phyloP scores from a whole-genome alignment of 1,140 invertebrate species.

The Periplaneta americana region DNA sequence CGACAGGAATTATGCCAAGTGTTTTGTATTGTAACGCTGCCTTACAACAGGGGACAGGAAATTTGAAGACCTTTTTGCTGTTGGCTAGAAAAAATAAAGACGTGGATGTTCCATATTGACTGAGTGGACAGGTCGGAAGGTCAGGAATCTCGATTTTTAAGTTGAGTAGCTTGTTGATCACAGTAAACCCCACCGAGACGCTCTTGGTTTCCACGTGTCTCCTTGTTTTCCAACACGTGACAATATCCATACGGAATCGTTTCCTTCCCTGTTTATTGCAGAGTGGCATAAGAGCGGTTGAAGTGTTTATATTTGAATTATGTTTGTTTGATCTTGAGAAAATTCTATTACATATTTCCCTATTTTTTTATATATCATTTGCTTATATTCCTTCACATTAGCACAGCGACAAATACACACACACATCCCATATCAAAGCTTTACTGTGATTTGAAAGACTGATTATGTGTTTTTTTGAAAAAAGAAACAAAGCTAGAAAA shows the following conservation, averaged over 20 bases:
- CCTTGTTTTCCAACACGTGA: neutral
- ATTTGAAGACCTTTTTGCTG: constrained; percentile 19
- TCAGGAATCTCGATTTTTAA: neutral
- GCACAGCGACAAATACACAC: constrained; percentile 19
- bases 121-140: neutral
- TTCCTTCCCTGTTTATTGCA: constrained; percentile 13
- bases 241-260: constrained; percentile 1
- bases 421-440: constrained; percentile 23
- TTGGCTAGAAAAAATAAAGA: constrained; percentile 16
- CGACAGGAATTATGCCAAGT: constrained; percentile 1
- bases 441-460: constrained; percentile 26
- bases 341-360: neutral
- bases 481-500: constrained; percentile 13
- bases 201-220: neutral
- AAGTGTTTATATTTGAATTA: neutral
- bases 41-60: constrained; percentile 20
- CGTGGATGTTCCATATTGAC: neutral
- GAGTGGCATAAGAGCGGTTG: neutral
- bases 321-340: neutral
- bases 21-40: constrained; percentile 16
- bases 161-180: neutral
- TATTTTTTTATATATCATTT: neutral
- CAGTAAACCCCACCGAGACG: neutral
- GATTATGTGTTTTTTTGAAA: constrained; percentile 23
- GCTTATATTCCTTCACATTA: neutral